Evolutionary conservation across 92 coral and sea anemone species (phyloP).

Genomic region (Palythoa caribaeorum): DNA sequence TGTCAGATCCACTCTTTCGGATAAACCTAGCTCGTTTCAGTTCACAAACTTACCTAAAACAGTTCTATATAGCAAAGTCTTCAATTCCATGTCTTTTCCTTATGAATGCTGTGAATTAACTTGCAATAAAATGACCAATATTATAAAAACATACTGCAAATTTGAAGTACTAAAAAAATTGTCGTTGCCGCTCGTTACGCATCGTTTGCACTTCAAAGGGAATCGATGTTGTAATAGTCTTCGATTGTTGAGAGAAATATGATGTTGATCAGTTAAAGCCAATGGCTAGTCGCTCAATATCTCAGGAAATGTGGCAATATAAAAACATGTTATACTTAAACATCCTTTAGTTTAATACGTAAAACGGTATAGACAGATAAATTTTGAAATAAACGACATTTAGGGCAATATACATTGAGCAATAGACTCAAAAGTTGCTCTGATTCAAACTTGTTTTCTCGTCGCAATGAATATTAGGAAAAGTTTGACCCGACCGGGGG

Average conservation of each 20-base stretch:
- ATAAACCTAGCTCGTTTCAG: not conserved
- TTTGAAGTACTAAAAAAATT: constrained; percentile 7
- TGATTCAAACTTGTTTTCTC: not conserved
- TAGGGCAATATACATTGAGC: not conserved
- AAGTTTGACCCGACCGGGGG: not conserved
- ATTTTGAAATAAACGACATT: not conserved
- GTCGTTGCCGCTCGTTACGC: constrained; percentile 27
- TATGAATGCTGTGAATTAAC: not conserved
- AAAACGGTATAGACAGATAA: not conserved
- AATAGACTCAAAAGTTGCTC: not conserved
- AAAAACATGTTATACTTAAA: not conserved
- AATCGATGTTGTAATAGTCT: not conserved
- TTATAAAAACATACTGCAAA: not conserved
- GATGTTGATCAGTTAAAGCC: not conserved
- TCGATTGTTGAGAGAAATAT: not conserved
- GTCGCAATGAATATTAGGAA: not conserved
- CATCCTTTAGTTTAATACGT: not conserved
- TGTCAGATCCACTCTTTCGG: not conserved
- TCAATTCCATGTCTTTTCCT: constrained; percentile 14
- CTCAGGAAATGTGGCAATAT: not conserved
- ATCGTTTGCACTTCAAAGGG: constrained; percentile 14
- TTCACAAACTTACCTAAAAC: constrained; percentile 12
- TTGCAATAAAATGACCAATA: not conserved
- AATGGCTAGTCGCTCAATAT: not conserved
- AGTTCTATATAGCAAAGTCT: not conserved